These are phyloP conservation scores for Manacus vitellinus DNA, from an alignment of 2,113 vertebrate species.

Conservation along the genomic window DNA sequence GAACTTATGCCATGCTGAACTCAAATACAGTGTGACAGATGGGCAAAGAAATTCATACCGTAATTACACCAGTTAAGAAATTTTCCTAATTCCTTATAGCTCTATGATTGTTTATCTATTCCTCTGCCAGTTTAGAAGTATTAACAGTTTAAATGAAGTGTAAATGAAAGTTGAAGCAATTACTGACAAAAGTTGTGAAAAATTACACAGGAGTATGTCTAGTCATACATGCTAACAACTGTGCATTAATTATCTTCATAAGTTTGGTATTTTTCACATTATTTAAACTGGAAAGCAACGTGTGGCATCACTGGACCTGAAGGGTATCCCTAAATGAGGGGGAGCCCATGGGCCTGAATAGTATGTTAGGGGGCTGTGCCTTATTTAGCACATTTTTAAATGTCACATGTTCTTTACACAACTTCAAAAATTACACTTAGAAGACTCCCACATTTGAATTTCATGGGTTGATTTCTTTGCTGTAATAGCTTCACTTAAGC, in stretches of 20 bases:
- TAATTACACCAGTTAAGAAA: not conserved
- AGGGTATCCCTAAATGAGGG: not conserved
- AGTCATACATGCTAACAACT: not conserved
- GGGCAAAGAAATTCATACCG: not conserved
- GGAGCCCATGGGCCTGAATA: not conserved
- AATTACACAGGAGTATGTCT: not conserved
- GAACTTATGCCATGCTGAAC: not conserved
- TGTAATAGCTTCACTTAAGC: not conserved
- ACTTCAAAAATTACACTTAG: not conserved
- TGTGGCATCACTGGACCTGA: not conserved
- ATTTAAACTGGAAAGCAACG: not conserved
- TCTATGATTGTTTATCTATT: not conserved
- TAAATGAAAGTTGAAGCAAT: not conserved
- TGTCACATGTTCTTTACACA: not conserved
- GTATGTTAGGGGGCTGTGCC: not conserved
- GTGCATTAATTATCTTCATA: not conserved
- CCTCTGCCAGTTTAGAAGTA: not conserved
- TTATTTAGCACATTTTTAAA: not conserved
- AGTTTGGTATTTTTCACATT: not conserved
- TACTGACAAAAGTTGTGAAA: not conserved
- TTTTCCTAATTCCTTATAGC: not conserved
- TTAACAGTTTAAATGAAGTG: not conserved
- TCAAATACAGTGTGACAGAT: not conserved
- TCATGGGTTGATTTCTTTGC: not conserved
- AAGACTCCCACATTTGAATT: not conserved